Base-by-base conservation (phyloP, 2,113 vertebrate genomes). In the Stigmatopora nigra region DNA sequence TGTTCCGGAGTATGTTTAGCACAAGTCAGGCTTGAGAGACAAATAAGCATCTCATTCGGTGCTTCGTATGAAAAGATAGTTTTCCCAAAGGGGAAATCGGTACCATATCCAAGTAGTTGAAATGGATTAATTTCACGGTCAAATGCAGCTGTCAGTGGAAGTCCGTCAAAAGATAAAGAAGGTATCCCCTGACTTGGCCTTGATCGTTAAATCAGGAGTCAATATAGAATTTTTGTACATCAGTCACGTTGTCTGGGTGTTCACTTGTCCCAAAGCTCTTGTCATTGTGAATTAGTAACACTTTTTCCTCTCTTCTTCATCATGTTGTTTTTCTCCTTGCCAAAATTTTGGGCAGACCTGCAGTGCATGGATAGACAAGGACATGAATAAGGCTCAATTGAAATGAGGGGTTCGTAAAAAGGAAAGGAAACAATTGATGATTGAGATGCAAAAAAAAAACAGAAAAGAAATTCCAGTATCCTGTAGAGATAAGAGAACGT, bases 1-100 rank as follows among this genome's bases (percentile, higher is more conserved):
- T 51, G 16, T 64, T 25, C 68, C 47, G 67, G 56, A 76, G 41
- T 52, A 20, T 53, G 75, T 75, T 77, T 75, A 73, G 70, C 75
- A 69, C 58, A 70, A 57, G 65, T 52, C 9, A 63, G 53, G 61
- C 67, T 73, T 70, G 45, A 35, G 57, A 67, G 48, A 67, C 47
- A 67, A 68, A 75, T 61, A 73, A 67, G 71, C 59, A 48, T 22
- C 61, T n/a, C 63, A 56, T 71, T 66, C 63, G 70, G 64, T 46
- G 45, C 56, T 67, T 20, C 55, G 16, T 57, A 64, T 78, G 13
- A 65, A 67, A 31, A 72, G 65, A 48, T 41, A 11, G 44, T 17
- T 1, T 20, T 65, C 41, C 48, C 60, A 13, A 20, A 48, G n/a
- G 61, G 35, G 12, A 45, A 41, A 25, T 48, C 1, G 2, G 22